A percentile compares a stretch with the other conserved stretches of the same genome.
Conservation (phyloP, 2,797 vertebrate species). For the Catostomus latipinnis region DNA sequence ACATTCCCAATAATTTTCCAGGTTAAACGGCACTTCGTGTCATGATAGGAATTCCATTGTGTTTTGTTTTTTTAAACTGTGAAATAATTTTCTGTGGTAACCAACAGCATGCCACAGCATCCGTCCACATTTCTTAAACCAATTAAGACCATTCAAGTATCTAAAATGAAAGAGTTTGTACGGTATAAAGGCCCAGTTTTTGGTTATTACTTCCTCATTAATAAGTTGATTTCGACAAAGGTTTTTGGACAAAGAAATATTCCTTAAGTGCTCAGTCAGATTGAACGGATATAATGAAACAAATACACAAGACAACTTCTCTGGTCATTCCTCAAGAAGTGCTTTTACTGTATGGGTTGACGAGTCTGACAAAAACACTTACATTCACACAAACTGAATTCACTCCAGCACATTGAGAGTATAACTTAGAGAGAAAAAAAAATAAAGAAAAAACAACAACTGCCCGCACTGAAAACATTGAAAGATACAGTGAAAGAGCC, state of each 20-base stretch:
- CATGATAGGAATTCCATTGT: no score
- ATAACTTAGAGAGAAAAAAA: background rate
- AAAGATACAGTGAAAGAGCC: conserved; percentile 20
- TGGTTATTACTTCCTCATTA: no score
- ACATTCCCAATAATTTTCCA: no score
- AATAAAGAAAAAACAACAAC: conserved; percentile 14
- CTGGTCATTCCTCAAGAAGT: conserved; percentile 7
- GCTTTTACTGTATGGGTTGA: conserved; percentile 25
- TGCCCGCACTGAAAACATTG: background rate
- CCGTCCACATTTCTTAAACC: no score
- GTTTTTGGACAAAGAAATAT: background rate
- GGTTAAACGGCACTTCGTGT: no score
- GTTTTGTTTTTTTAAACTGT: no score
- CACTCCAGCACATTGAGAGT: conserved; percentile 66
- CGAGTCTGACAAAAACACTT: conserved; percentile 14
- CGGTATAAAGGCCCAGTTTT: no score
- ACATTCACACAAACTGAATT: conserved; percentile 34
- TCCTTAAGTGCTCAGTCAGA: background rate
- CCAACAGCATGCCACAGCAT: no score
- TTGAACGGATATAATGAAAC: background rate
- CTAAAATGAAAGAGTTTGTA: no score
- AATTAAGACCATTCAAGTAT: no score
- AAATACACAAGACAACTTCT: background rate
- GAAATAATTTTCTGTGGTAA: no score
- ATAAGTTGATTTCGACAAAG: no score